Percentiles rank a stretch among this genome's conserved stretches.
Conservation (phyloP, 64 coral and sea anemone genomes). For the Cladopsammia gracilis region DNA sequence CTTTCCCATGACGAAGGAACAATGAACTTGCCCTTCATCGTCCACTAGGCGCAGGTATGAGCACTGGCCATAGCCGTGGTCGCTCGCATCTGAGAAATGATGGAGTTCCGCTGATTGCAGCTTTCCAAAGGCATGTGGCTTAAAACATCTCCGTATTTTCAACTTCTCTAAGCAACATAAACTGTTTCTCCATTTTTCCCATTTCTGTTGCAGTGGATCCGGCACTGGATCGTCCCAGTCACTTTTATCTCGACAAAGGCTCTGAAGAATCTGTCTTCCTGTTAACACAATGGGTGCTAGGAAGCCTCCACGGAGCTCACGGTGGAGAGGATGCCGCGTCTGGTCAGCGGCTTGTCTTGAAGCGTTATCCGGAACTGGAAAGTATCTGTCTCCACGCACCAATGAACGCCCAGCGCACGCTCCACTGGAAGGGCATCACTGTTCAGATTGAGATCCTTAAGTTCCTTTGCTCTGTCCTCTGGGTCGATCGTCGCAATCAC, state of each 20-base stretch:
- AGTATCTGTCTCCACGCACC: not conserved
- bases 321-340: conserved; percentile 11
- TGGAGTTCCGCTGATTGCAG: not conserved
- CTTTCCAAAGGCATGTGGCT: conserved; percentile 21
- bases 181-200: conserved; percentile 25
- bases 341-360: not conserved
- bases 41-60: conserved; percentile 22
- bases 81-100: conserved; percentile 55
- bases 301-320: conserved; percentile 21
- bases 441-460: not conserved
- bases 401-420: conserved; percentile 15
- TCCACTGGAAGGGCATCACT: not conserved
- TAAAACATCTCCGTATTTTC: conserved; percentile 29
- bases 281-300: conserved; percentile 21
- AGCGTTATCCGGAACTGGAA: not conserved
- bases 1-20: conserved; percentile 33
- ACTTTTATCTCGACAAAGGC: not conserved
- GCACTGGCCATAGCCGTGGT: conserved; percentile 42
- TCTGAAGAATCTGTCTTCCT: conserved; percentile 22
- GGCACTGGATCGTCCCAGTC: conserved; percentile 38
- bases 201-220: not conserved
- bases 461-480: not conserved
- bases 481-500: not conserved
- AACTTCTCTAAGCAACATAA: not conserved
- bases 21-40: conserved; percentile 6